Percentiles rank a stretch among this genome's conserved stretches.
Evolutionary conservation across 2,888 invertebrate species (phyloP).

Genomic region (Melinopterus prodromus): DNA sequence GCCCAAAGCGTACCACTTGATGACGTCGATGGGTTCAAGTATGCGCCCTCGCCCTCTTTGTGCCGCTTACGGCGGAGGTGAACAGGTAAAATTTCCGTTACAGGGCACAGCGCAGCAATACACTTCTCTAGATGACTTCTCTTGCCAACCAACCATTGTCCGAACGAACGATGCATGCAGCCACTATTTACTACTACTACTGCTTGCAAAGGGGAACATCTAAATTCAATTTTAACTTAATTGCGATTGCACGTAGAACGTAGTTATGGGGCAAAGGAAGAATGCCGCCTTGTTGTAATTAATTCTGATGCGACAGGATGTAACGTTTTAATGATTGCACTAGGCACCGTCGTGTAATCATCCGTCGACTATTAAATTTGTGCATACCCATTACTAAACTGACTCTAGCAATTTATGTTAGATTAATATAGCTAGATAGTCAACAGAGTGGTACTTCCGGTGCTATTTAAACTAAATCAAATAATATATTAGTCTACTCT

Average conservation of each 20-base stretch:
- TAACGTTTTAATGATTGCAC: neutral
- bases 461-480: too few species aligned
- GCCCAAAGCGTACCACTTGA: neutral
- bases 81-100: constrained; percentile 19
- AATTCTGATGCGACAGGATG: neutral
- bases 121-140: neutral
- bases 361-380: neutral
- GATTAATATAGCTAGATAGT: too few species aligned
- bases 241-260: constrained; percentile 14
- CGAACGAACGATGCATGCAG: constrained; percentile 1
- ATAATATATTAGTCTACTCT: too few species aligned
- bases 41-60: constrained; percentile 12
- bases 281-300: neutral
- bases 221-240: constrained; percentile 25
- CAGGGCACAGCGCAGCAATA: constrained; percentile 8
- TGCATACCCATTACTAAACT: too few species aligned
- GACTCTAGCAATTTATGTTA: neutral
- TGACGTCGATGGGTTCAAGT: constrained; percentile 19
- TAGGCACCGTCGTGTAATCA: neutral
- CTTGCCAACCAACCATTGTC: neutral
- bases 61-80: neutral
- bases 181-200: constrained; percentile 6
- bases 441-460: too few species aligned
- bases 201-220: constrained; percentile 15
- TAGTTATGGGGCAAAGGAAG: neutral